Evolutionary conservation across 2,888 invertebrate genomes (phyloP).

Genomic region (Bhutanitis thaidina): DNA sequence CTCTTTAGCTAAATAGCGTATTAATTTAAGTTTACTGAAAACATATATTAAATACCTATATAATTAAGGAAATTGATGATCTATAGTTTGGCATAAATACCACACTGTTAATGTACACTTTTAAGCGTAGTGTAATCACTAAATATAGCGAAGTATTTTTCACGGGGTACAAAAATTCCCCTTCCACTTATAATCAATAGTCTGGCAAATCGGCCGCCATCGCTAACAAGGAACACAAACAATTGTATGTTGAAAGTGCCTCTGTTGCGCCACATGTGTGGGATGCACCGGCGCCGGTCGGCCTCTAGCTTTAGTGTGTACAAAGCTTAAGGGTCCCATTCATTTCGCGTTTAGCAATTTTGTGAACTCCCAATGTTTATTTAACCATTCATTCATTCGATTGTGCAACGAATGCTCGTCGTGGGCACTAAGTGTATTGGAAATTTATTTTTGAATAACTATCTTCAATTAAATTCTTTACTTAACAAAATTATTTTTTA

Average conservation of each 20-base stretch:
- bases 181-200: constrained; percentile 57
- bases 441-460: constrained; percentile 10
- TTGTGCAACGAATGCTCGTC: constrained; percentile 55
- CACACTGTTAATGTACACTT: too few species aligned
- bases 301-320: constrained; percentile 52
- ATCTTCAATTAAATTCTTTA: too few species aligned
- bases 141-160: constrained; percentile 36
- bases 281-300: constrained; percentile 72
- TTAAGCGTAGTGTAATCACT: constrained; percentile 18
- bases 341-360: constrained; percentile 76
- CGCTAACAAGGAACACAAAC: constrained; percentile 68
- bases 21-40: too few species aligned
- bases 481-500: too few species aligned
- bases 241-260: constrained; percentile 67
- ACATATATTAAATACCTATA: too few species aligned
- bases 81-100: too few species aligned
- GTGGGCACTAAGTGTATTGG: constrained; percentile 38
- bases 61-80: too few species aligned
- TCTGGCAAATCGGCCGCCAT: constrained; percentile 35
- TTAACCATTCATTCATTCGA: constrained; percentile 68
- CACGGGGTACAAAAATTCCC: constrained; percentile 47
- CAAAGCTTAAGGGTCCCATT: constrained; percentile 68
- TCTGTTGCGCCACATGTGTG: constrained; percentile 76
- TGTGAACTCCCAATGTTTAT: constrained; percentile 68
- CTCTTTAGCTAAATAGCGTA: too few species aligned